These are phyloP conservation scores for Agrypnus murinus DNA, from an alignment of 2,888 invertebrate species.

Conservation along the genomic window DNA sequence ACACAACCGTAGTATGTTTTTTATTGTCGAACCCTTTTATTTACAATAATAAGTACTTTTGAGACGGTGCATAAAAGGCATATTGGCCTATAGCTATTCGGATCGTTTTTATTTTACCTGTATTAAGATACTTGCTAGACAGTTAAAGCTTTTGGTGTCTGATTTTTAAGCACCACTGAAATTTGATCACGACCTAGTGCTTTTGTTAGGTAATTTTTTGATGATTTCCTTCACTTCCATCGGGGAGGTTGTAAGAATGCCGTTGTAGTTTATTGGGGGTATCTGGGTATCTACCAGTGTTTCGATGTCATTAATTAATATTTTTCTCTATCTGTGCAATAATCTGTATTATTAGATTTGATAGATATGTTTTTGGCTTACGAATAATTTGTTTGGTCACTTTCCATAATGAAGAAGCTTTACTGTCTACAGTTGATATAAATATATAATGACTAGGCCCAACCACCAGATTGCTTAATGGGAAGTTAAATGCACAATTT, in stretches of 20 bases:
- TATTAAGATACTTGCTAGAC: slow-evolving; percentile 17
- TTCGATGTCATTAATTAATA: neutral
- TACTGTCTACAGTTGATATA: neutral
- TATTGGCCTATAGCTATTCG: slow-evolving; percentile 48
- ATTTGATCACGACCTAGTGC: slow-evolving; percentile 50
- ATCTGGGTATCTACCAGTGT: neutral
- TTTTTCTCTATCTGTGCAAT: slow-evolving; percentile 19
- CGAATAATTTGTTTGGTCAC: slow-evolving; percentile 10
- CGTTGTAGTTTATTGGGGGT: neutral
- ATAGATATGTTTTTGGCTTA: neutral
- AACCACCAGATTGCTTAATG: too few relatives aligned
- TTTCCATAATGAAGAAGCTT: slow-evolving; percentile 11
- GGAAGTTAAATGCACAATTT: too few relatives aligned
- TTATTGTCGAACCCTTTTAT: slow-evolving; percentile 31
- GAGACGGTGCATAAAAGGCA: slow-evolving; percentile 43
- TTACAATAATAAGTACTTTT: slow-evolving; percentile 40
- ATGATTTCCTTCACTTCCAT: slow-evolving; percentile 33
- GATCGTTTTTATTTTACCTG: slow-evolving; percentile 34
- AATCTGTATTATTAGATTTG: neutral
- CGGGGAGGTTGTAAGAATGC: slow-evolving; percentile 17
- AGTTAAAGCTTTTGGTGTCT: slow-evolving; percentile 8
- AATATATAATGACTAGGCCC: too few relatives aligned
- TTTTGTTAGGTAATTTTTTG: slow-evolving; percentile 41
- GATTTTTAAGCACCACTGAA: slow-evolving; percentile 30
- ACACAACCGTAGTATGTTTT: slow-evolving; percentile 12